These are phyloP conservation scores for Sarcophaga caerulescens DNA, from an alignment of 2,888 invertebrate species.

Conservation along the genomic window DNA sequence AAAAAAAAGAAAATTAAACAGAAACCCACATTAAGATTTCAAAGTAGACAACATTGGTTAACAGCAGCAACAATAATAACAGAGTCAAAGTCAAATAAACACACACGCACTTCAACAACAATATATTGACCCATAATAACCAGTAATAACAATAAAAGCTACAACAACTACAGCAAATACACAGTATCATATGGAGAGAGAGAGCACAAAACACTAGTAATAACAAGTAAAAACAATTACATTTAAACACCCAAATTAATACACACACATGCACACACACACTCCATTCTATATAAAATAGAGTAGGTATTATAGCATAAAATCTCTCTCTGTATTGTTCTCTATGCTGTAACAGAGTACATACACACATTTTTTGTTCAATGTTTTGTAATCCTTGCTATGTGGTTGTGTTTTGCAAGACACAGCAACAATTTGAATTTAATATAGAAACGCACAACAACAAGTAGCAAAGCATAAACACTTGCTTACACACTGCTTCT, in stretches of 20 bases:
- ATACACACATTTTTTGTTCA: neutral
- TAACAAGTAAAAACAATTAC: conserved; percentile 65
- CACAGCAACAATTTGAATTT: neutral
- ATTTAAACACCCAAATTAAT: conserved; percentile 43
- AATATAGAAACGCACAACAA: neutral
- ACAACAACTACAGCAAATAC: conserved; percentile 3
- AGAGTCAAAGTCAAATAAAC: conserved; percentile 56
- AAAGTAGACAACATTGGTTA: neutral
- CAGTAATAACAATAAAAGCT: conserved; percentile 56
- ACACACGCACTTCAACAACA: conserved; percentile 42
- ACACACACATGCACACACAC: conserved; percentile 18
- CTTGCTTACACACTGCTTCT: conserved; percentile 2
- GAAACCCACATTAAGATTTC: neutral
- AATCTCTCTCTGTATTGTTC: conserved; percentile 53
- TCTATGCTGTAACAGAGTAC: neutral
- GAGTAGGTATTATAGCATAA: conserved; percentile 69
- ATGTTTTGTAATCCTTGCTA: conserved; percentile 50
- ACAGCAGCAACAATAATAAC: conserved; percentile 33
- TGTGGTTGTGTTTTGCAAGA: conserved; percentile 54
- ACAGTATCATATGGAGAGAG: neutral
- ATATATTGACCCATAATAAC: neutral
- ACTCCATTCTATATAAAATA: conserved; percentile 19
- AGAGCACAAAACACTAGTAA: conserved; percentile 34
- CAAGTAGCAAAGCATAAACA: neutral
- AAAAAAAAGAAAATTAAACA: neutral